Evolutionary conservation across 2,113 vertebrate genomes (phyloP).

Genomic region (Corapipo altera): DNA sequence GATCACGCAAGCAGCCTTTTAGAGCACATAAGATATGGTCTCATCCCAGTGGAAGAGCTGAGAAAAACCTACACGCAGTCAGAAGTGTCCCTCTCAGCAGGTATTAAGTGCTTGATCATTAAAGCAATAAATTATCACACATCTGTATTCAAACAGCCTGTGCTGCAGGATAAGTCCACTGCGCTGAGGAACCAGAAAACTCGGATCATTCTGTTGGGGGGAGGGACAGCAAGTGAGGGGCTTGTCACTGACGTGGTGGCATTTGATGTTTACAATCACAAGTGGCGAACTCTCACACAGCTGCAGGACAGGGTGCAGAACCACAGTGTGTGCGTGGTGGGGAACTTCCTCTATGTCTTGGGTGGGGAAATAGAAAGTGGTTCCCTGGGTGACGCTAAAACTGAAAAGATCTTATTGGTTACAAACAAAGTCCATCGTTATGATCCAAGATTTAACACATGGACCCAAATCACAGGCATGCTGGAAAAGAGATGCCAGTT

Average conservation of each 20-base stretch:
- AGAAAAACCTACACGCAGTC: slow-evolving; percentile 69
- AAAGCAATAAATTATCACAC: slow-evolving; percentile 89
- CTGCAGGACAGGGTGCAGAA: slow-evolving; percentile 76
- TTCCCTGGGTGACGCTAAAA: slow-evolving; percentile 27
- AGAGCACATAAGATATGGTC: slow-evolving; percentile 83
- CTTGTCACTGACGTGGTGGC: slow-evolving; percentile 78
- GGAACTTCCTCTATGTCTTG: slow-evolving; percentile 90
- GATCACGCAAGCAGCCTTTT: slow-evolving; percentile 78
- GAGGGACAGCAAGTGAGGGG: slow-evolving; percentile 69
- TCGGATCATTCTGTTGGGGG: slow-evolving; percentile 83
- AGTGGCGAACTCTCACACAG: slow-evolving; percentile 73
- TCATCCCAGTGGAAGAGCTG: slow-evolving; percentile 75
- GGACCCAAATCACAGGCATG: slow-evolving; percentile 82
- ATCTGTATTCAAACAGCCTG: slow-evolving; percentile 79
- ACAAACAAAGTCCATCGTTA: slow-evolving; percentile 85
- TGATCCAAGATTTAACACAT: slow-evolving; percentile 86
- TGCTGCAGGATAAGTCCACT: slow-evolving; percentile 82
- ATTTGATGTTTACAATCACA: slow-evolving; percentile 81
- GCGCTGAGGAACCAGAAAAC: slow-evolving; percentile 77
- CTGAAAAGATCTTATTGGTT: background rate
- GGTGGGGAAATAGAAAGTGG: slow-evolving; percentile 81
- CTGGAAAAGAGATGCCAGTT: slow-evolving; percentile 85
- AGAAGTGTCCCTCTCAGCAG: slow-evolving; percentile 76
- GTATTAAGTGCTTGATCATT: slow-evolving; percentile 85
- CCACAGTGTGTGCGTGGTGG: slow-evolving; percentile 84